Conservation (phyloP, 2,888 invertebrate species). For the Drosophila testacea region DNA sequence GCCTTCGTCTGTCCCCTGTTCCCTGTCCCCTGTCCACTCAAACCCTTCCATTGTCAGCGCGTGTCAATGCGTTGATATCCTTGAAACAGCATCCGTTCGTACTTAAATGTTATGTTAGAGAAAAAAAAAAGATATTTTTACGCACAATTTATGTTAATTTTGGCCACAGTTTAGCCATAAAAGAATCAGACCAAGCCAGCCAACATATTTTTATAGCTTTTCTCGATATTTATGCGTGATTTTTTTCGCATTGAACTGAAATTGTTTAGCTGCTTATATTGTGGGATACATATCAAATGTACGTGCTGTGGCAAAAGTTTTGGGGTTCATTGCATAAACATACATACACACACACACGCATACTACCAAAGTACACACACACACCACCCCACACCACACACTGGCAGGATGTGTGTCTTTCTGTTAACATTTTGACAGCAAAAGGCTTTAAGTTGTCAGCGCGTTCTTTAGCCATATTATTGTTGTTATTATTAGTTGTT, state of each 20-base stretch:
- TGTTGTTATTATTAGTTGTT: conserved; percentile 26
- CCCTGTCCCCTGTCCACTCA: not conserved
- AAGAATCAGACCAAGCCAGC: conserved; percentile 37
- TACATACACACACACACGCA: conserved; percentile 1
- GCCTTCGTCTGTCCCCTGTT: not conserved
- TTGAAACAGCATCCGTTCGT: conserved; percentile 32
- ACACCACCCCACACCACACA: not conserved
- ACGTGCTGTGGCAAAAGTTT: conserved; percentile 70
- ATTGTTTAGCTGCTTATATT: conserved; percentile 61
- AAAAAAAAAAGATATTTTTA: conserved; percentile 48
- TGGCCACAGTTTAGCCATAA: conserved; percentile 61
- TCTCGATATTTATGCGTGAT: conserved; percentile 69
- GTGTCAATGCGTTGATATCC: conserved; percentile 48
- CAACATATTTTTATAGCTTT: conserved; percentile 67
- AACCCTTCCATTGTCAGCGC: conserved; percentile 21
- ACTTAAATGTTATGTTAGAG: conserved; percentile 50
- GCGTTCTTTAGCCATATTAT: conserved; percentile 66
- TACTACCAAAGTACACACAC: not conserved
- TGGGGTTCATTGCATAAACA: conserved; percentile 59
- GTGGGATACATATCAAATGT: conserved; percentile 41
- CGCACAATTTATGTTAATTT: conserved; percentile 74
- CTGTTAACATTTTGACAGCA: conserved; percentile 66
- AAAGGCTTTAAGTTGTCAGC: conserved; percentile 76
- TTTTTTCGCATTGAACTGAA: conserved; percentile 67
- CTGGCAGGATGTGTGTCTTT: conserved; percentile 7